Evolutionary conservation across 2,888 invertebrate species (phyloP), one percentile per base, ranked within the genome.

Genomic region (Athripsodes cinereus): DNA sequence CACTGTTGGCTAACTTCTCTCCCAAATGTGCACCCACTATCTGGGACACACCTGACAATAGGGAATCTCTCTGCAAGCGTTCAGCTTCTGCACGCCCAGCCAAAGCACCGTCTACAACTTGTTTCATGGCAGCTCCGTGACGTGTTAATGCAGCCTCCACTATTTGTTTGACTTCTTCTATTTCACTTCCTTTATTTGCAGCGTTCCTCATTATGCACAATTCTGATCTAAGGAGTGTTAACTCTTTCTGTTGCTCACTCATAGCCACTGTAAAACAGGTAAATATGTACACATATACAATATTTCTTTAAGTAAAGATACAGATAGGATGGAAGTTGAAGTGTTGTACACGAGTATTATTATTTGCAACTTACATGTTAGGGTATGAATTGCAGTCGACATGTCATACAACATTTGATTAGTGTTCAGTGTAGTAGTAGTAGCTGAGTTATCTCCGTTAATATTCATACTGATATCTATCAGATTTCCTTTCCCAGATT

Each of bases 11-110:
- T 59, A 86, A 68, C 62, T 81, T 80, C 47, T 79, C 80, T 2
- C 76, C 70, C 35, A 83, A 69, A 47, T 80, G 73, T 67, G 69
- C 70, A 40, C 74, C 73, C 11, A 84, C 68, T 52, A 81, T 72
- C 66, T 83, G 82, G 35, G 79, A 76, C n/a, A 85, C 68, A 13
- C 74, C 71, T 40, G 74, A 71, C 40, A 83, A 67, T 34, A 85
- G 66, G 22, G 73, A 71, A 59, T 82, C 81, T 16, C 77, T 74
- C 20, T 78, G 68, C 55, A 79, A 78, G 19, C 75, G 72, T 64
- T 81, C 80, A 64, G 76, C 75, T 19, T 67, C 70, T 16, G 40
- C 40, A 13, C 40, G 40, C 16, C 68, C 70, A 35, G 67, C 66
- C 53, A 74, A 60, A 54, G 73, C 71, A 10, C 68, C 68, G 22